phyloP scores from a whole-genome alignment of 2,888 invertebrate species.

The Polietes domitor region DNA sequence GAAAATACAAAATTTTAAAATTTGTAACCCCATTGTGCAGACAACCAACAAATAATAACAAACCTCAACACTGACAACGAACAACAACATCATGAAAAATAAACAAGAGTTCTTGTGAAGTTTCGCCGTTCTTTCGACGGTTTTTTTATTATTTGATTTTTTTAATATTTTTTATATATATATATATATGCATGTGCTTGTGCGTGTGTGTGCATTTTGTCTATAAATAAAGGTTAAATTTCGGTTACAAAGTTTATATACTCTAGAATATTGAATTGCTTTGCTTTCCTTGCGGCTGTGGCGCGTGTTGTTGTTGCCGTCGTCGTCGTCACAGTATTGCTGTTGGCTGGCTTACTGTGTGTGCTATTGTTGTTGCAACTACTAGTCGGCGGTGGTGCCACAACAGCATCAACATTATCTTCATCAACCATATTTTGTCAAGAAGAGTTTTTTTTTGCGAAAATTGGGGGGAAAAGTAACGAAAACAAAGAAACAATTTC shows the following conservation, averaged over 20 bases:
- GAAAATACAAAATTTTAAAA: neutral
- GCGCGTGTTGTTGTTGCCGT: neutral
- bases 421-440: constrained; percentile 38
- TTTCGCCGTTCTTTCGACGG: neutral
- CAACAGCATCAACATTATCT: constrained; percentile 32
- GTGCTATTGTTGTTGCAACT: neutral
- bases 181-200: neutral
- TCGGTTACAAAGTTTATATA: constrained; percentile 33
- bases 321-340: neutral
- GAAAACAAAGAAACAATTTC: neutral
- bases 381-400: neutral
- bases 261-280: constrained; percentile 33
- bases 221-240: constrained; percentile 43
- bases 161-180: constrained; percentile 4
- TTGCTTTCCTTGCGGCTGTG: constrained; percentile 14
- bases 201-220: neutral
- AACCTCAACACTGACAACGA: no score
- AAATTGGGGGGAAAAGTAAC: neutral
- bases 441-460: neutral
- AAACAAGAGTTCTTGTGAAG: constrained; percentile 24
- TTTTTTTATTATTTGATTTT: constrained; percentile 10
- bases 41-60: no score
- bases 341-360: neutral
- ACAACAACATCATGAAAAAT: neutral
- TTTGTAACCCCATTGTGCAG: neutral